A percentile compares a stretch with the other conserved stretches of the same genome.
Conservation (phyloP, 2,113 vertebrate species). For the Macroglossus sobrinus region DNA sequence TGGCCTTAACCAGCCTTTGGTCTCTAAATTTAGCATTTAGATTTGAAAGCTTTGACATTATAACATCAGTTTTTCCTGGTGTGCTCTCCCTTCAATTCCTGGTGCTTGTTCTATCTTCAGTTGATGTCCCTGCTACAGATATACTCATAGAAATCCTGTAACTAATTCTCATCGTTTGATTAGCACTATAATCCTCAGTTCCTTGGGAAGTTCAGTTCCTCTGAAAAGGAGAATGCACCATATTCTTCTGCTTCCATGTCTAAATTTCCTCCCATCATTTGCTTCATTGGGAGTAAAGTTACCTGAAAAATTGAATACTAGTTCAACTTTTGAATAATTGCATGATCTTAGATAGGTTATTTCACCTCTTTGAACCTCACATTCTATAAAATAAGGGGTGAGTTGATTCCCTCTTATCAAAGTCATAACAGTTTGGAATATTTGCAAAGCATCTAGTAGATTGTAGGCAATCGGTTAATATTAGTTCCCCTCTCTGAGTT, state of each 20-base stretch:
- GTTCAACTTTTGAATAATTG: not conserved
- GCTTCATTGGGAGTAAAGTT: not conserved
- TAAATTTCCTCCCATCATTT: not conserved
- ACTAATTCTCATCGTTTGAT: conserved; percentile 19
- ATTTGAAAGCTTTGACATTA: not conserved
- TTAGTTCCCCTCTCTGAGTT: not conserved
- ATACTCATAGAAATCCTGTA: not conserved
- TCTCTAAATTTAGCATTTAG: not conserved
- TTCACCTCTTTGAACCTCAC: not conserved
- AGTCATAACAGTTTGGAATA: not conserved
- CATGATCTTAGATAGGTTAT: not conserved
- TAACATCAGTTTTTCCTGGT: not conserved
- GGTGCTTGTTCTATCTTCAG: not conserved
- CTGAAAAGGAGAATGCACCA: not conserved
- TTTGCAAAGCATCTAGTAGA: not conserved
- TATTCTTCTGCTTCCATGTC: not conserved
- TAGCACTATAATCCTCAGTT: not conserved
- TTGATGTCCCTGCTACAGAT: not conserved
- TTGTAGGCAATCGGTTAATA: not conserved
- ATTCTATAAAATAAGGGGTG: not conserved
- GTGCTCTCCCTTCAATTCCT: not conserved
- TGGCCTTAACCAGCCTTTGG: not conserved
- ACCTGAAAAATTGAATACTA: conserved; percentile 6
- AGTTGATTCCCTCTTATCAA: not conserved
- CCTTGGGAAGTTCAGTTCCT: not conserved